Evolutionary conservation across 2,888 invertebrate species (phyloP), one percentile per base, ranked within the genome.

Genomic region (Balanococcus diminutus): DNA sequence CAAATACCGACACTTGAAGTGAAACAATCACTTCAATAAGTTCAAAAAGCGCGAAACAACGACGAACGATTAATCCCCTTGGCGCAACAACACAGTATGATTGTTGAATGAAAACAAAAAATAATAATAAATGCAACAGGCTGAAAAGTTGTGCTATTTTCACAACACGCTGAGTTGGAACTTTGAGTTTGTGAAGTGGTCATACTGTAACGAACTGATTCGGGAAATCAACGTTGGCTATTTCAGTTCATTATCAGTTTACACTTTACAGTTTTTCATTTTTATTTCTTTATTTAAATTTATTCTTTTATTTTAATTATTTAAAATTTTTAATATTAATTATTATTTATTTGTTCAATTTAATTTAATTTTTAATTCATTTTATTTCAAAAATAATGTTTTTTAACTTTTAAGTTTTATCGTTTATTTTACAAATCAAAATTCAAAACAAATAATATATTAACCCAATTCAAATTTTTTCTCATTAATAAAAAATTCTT

Each of bases 41-140:
- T 56, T 67, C 28, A 67, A 28, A 67, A 67, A 67, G 28, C 67
- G 67, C 67, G 67, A 28, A 67, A 67, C 67, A 28, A 28, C n/a
- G n/a, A 67, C 28, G 6, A 0, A 28, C 67, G 28, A 67, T 28
- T 31, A 16, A 14, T 1, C 1, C 14, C 28, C 28, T 28, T 31
- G 28, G 67, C 67, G 28, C 67, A 28, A 67, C 28, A 28, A 4
- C 67, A 28, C 28, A 67, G 14, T 67, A 25, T 67, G 67, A 67
- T 67, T 67, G 67, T 25, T 25, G 25, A 19, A 25, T 28, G 67
- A 67, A 67, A 67, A 67, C 67, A 67, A 67, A n/a, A n/a, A n/a
- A n/a, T n/a, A n/a, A n/a, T n/a, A n/a, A 56, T 56, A 56, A 56
- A 67, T 28, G 67, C 67, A 67, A 67, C 67, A 67, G 67, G 67